These are phyloP conservation scores for Pristionchus mayeri DNA, from an alignment of 2,888 invertebrate genomes.

Conservation along the genomic window DNA sequence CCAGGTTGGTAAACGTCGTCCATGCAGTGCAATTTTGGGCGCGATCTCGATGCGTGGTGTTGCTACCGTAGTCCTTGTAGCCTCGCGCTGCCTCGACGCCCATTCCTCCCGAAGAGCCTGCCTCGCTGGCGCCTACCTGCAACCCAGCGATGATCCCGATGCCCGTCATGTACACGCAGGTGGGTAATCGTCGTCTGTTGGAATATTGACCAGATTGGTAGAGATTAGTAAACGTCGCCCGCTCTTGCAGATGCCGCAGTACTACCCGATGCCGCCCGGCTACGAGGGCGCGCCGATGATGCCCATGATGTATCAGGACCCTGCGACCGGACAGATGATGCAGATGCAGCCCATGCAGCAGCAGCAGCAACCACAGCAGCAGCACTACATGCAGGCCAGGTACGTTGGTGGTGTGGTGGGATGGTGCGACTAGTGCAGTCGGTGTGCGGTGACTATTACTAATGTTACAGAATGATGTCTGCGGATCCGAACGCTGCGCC, in stretches of 20 bases:
- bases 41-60: not conserved
- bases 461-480: conserved; percentile 44
- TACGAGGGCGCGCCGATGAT: conserved; percentile 29
- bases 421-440: conserved; percentile 3
- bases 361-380: conserved; percentile 11
- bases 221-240: not conserved
- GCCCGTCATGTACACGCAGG: conserved; percentile 32
- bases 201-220: not conserved
- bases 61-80: not conserved
- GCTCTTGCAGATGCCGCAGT: conserved; percentile 40
- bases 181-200: conserved; percentile 16
- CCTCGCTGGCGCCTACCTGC: conserved; percentile 37
- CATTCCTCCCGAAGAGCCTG: conserved; percentile 9
- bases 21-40: not conserved
- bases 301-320: conserved; percentile 33
- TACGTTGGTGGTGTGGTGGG: conserved; percentile 4
- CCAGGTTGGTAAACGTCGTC: conserved; percentile 5
- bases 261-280: conserved; percentile 16
- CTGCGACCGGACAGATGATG: not conserved
- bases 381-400: not conserved
- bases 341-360: conserved; percentile 40
- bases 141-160: conserved; percentile 34
- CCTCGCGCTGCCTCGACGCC: conserved; percentile 42
- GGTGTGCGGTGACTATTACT: not conserved
- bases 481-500: not conserved